Evolutionary conservation across 30 jellyfish, hydroid and myxozoan species (phyloP), one percentile per base, ranked within the genome.

Genomic region (Mastigias papua): DNA sequence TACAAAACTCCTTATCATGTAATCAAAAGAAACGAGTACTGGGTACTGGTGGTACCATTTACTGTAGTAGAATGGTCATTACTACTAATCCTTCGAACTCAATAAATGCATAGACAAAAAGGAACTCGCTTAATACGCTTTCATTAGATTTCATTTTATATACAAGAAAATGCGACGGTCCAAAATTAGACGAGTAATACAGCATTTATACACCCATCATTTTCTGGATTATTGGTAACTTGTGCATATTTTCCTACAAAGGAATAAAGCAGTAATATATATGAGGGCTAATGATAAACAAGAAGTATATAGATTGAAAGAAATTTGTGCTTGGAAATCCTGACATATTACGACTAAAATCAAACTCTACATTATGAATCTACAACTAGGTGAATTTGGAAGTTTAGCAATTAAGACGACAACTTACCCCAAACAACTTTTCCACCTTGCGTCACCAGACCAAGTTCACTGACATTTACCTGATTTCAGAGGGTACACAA

Each of bases 401-500:
- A 4, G 7, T 42, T 42, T 4, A 42, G 54, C 13, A 42, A 54
- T 19, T 3, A 19, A 5, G 17, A 5, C 67, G 17, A 17, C 8
- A 25, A 6, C 98, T 76, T 91, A 96, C 99, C 99, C 99, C 99
- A 96, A 5, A 96, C 97, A 32, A 96, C 98, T 78, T 96, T 96
- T 68, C 99, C 99, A 25, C 98, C 98, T 85, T 96, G 99, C 0
- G 99, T 96, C 6, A 96, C 99, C 76, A 96, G 68, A 33, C 99
- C 99, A 60, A 96, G 90, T 76, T 96, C 99, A 65, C 99, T 96
- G 73, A 96, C 99, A 80, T 96, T 96, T 11, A 96, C 99, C 99
- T 96, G 30, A 37, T 32, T 49, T 15, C 33, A 27, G 62, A 30
- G 64, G 76, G 26, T n/a, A n/a, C n/a, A n/a, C n/a, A n/a, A n/a